Evolutionary conservation across 2,113 vertebrate species (phyloP).

Genomic region (western clawed frog (Xenopus tropicalis)): UCB_Xtro_10.0 CM004448.2:98430001-98430500

Average conservation of each 20-base stretch:
- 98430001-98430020: slow-evolving; percentile 81
- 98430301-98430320: slow-evolving; percentile 70
- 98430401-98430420: slow-evolving; percentile 5
- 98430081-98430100: slow-evolving; percentile 78
- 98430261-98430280: slow-evolving; percentile 78
- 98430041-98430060: slow-evolving; percentile 82
- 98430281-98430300: slow-evolving; percentile 67
- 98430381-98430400: slow-evolving; percentile 58
- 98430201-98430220: slow-evolving; percentile 71
- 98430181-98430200: slow-evolving; percentile 84
- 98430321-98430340: slow-evolving; percentile 73
- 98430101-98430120: slow-evolving; percentile 86
- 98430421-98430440: not conserved
- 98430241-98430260: slow-evolving; percentile 60
- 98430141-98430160: slow-evolving; percentile 98
- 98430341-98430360: slow-evolving; percentile 44
- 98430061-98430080: slow-evolving; percentile 80
- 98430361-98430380: slow-evolving; percentile 43
- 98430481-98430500: no score
- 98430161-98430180: slow-evolving; percentile 95
- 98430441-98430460: not conserved
- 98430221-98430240: slow-evolving; percentile 68
- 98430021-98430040: slow-evolving; percentile 80
- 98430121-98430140: slow-evolving; percentile 87
- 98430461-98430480: no score